Percentiles rank a stretch among this genome's conserved stretches.
These are phyloP conservation scores for Cyprinodon brontotheroides DNA, from an alignment of 2,113 vertebrate species.

Conservation along the genomic window DNA sequence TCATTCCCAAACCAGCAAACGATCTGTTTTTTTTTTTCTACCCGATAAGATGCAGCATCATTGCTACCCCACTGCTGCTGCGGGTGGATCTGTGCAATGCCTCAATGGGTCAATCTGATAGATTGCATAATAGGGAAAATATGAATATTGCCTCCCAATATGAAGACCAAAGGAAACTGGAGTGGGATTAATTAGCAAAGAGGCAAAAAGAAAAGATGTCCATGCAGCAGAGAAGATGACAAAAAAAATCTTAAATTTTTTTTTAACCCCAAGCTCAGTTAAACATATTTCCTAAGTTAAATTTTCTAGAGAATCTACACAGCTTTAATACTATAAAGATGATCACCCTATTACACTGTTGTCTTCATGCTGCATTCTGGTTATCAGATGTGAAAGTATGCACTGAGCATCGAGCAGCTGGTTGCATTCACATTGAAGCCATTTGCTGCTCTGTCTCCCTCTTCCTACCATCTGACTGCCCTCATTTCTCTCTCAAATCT, in stretches of 20 bases:
- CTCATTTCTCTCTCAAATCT: conserved; percentile 32
- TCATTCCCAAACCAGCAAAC: no score
- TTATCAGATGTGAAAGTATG: conserved; percentile 6
- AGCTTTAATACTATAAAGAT: not conserved
- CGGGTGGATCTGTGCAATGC: no score
- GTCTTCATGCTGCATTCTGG: not conserved
- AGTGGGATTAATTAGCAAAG: no score
- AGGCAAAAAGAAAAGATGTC: no score
- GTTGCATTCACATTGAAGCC: not conserved
- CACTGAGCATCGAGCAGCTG: not conserved
- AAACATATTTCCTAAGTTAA: not conserved
- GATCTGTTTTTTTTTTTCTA: no score
- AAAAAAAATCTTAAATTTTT: not conserved
- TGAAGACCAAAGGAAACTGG: no score
- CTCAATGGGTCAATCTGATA: no score
- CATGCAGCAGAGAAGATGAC: no score
- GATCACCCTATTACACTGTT: not conserved
- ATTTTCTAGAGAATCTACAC: not conserved
- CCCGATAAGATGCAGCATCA: no score
- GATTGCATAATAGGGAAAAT: no score
- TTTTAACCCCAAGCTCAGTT: not conserved
- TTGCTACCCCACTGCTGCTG: no score
- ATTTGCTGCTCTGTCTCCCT: conserved; percentile 13
- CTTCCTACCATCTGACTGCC: conserved; percentile 12
- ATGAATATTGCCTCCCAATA: no score